Evolutionary conservation across 2,888 invertebrate genomes (phyloP).

Genomic region (Mayetiola destructor): DNA sequence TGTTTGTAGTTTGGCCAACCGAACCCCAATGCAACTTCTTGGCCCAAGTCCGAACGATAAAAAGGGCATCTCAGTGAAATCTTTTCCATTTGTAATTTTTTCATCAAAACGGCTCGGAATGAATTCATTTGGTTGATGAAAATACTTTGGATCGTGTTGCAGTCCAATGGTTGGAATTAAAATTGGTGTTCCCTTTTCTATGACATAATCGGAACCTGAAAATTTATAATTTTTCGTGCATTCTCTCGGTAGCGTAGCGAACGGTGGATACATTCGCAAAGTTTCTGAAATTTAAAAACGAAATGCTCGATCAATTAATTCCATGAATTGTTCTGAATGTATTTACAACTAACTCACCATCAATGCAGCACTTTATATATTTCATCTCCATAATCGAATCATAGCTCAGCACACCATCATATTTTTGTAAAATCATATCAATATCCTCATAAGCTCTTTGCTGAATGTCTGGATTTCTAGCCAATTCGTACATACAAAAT

Average conservation of each 20-base stretch:
- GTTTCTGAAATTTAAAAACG: not conserved
- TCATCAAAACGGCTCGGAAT: constrained; percentile 12
- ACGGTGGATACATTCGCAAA: constrained; percentile 4
- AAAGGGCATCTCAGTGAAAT: not conserved
- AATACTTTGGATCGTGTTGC: constrained; percentile 15
- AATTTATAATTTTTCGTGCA: constrained; percentile 1
- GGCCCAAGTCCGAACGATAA: not conserved
- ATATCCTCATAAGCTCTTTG: constrained; percentile 38
- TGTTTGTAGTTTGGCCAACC: constrained; percentile 13
- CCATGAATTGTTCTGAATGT: not conserved
- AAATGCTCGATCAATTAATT: not conserved
- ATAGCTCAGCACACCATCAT: constrained; percentile 38
- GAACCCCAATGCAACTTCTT: constrained; percentile 27
- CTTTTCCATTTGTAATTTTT: not conserved
- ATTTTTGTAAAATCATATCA: constrained; percentile 30
- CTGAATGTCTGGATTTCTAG: constrained; percentile 39
- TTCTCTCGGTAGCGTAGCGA: not conserved
- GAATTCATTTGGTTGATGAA: constrained; percentile 14
- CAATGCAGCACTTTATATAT: constrained; percentile 41
- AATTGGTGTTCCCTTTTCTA: constrained; percentile 15
- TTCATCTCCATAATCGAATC: constrained; percentile 42
- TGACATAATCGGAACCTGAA: not conserved
- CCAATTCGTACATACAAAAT: constrained; percentile 41
- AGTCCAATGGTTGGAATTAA: constrained; percentile 11
- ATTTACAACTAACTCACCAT: constrained; percentile 29